Conservation (phyloP, 2,113 vertebrate genomes). For the Macquaria australasica region DNA sequence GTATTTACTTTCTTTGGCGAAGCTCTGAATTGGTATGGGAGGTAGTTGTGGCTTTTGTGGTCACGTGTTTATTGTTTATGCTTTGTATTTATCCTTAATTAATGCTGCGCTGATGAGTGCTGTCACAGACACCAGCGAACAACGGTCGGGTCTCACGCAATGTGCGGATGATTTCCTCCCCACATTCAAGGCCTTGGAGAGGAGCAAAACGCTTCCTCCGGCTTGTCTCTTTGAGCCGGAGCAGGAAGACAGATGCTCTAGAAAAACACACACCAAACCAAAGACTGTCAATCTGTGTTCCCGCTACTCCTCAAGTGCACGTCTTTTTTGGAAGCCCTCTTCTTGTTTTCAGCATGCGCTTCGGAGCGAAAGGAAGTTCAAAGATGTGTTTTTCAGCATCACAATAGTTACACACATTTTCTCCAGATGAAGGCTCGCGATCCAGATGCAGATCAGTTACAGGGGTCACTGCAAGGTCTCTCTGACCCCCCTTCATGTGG, state of each 20-base stretch:
- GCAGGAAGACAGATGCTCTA: conserved; percentile 77
- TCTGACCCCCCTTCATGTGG: conserved; percentile 37
- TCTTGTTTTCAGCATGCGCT: conserved; percentile 41
- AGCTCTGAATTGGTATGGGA: conserved; percentile 69
- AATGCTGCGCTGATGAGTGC: conserved; percentile 81
- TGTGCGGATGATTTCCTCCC: conserved; percentile 69
- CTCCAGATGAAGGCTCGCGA: conserved; percentile 44
- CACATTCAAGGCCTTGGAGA: conserved; percentile 68
- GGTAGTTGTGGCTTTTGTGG: conserved; percentile 80
- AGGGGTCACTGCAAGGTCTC: conserved; percentile 67
- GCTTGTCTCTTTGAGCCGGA: conserved; percentile 58
- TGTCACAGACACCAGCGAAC: conserved; percentile 77
- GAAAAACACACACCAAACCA: conserved; percentile 76
- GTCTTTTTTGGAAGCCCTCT: conserved; percentile 48
- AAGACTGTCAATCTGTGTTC: conserved; percentile 71
- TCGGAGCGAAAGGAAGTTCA: conserved; percentile 42
- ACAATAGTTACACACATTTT: conserved; percentile 51
- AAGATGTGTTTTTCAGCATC: conserved; percentile 48
- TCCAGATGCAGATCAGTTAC: conserved; percentile 56
- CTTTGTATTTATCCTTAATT: conserved; percentile 85
- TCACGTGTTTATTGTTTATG: conserved; percentile 84
- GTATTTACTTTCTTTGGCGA: conserved; percentile 81
- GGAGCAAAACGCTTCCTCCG: conserved; percentile 65
- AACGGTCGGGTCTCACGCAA: conserved; percentile 82
- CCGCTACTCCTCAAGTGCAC: conserved; percentile 45